Percentiles rank a stretch among this genome's conserved stretches.
Evolutionary conservation across 2,797 vertebrate genomes (phyloP).

Genomic region (Coregonus suidteri): DNA sequence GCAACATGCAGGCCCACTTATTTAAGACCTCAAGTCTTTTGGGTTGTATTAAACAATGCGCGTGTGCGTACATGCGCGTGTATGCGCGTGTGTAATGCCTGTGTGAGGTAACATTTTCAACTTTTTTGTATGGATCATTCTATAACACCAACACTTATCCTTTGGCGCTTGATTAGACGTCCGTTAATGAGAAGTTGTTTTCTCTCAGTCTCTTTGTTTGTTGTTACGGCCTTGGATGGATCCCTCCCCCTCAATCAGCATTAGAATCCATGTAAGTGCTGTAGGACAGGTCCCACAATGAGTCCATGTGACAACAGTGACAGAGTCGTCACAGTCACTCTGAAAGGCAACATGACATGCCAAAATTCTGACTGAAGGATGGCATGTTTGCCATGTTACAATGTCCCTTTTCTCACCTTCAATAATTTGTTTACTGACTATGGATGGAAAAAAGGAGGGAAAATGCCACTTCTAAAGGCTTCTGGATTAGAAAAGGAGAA

Average conservation of each 20-base stretch:
- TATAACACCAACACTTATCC: conserved; percentile 62
- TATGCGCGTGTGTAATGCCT: too few relatives aligned
- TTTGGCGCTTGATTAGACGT: conserved; percentile 65
- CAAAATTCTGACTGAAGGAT: conserved; percentile 65
- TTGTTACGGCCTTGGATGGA: conserved; percentile 58
- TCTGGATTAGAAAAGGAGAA: conserved; percentile 41
- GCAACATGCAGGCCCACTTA: too few relatives aligned
- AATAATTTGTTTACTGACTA: conserved; percentile 42
- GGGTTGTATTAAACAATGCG: conserved; percentile 29
- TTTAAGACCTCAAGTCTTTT: too few relatives aligned
- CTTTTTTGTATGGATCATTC: conserved; percentile 51
- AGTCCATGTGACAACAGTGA: conserved; percentile 68
- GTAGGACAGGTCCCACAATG: conserved; percentile 69
- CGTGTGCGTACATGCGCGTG: too few relatives aligned
- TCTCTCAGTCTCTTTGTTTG: conserved; percentile 65
- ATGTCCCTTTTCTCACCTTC: conserved; percentile 57
- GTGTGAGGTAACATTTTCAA: too few relatives aligned
- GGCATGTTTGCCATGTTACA: conserved; percentile 67
- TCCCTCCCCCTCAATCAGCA: conserved; percentile 43
- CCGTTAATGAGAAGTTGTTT: conserved; percentile 69
- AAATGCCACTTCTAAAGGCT: conserved; percentile 52
- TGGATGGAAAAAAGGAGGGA: conserved; percentile 35
- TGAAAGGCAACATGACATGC: conserved; percentile 56
- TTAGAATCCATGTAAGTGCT: conserved; percentile 55
- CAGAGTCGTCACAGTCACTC: conserved; percentile 66